Evolutionary conservation across 2,797 vertebrate species (phyloP).

Genomic region (Peromyscus eremicus): DNA sequence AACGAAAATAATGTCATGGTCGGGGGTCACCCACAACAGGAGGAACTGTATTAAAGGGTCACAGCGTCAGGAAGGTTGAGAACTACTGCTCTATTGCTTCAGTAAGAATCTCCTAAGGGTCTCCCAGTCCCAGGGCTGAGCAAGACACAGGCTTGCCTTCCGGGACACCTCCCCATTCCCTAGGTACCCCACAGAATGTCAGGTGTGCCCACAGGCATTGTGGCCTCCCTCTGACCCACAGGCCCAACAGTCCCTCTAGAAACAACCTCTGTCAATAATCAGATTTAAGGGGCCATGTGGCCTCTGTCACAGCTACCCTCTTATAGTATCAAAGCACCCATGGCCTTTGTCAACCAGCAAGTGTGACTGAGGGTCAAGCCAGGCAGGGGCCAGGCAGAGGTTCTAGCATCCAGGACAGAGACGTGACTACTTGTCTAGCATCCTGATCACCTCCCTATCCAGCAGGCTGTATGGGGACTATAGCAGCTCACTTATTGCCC

Average conservation of each 20-base stretch:
- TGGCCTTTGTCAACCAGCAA: accelerated
- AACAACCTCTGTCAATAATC: accelerated
- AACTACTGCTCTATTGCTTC: not conserved
- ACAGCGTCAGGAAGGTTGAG: not conserved
- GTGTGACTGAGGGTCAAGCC: accelerated
- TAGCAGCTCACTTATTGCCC: accelerated
- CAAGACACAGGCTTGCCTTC: accelerated
- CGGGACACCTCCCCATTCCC: accelerated
- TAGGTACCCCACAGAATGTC: not conserved
- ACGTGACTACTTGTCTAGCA: accelerated
- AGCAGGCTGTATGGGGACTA: not conserved
- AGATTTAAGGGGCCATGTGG: accelerated
- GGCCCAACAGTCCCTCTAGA: not conserved
- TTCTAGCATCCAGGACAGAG: not conserved
- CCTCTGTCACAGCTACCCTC: no score
- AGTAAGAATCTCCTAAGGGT: not conserved
- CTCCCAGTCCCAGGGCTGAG: accelerated
- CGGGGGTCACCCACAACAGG: not conserved
- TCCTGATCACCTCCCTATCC: accelerated
- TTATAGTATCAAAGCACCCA: accelerated
- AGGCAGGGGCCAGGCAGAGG: not conserved
- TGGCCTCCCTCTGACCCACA: not conserved
- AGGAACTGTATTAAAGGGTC: not conserved
- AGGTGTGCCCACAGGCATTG: accelerated
- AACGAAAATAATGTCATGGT: not conserved